These are phyloP conservation scores for Etheostoma spectabile DNA, from an alignment of 2,113 vertebrate genomes.

Conservation along the genomic window DNA sequence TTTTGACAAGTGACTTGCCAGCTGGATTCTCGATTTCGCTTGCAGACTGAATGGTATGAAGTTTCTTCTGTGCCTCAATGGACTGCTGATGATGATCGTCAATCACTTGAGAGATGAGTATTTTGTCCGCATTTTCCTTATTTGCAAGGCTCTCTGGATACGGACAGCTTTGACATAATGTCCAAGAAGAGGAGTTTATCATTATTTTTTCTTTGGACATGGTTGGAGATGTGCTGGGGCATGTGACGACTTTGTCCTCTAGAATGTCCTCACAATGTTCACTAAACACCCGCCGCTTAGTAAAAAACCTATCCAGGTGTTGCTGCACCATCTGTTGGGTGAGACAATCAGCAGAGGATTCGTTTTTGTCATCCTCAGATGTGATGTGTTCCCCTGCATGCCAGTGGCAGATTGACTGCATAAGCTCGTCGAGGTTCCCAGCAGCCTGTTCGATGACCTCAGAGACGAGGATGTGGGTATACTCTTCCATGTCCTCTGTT, in stretches of 20 bases:
- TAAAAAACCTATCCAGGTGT: neutral
- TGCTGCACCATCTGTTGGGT: neutral
- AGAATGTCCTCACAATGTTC: neutral
- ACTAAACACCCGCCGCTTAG: neutral
- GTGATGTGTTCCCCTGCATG: too few relatives aligned
- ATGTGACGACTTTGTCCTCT: neutral
- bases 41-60: neutral
- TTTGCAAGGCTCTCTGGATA: neutral
- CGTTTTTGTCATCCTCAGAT: too few relatives aligned
- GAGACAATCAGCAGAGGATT: neutral
- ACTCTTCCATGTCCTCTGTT: neutral
- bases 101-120: too few relatives aligned
- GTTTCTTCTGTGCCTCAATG: neutral
- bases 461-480: neutral
- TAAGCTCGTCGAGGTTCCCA: too few relatives aligned
- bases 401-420: too few relatives aligned
- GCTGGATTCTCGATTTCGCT: neutral
- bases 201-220: neutral
- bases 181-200: neutral
- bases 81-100: neutral
- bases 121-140: too few relatives aligned
- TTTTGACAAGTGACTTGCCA: neutral
- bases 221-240: too few relatives aligned
- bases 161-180: neutral
- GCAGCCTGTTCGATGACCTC: neutral